Conservation (phyloP, 1,140 invertebrate species). For the Amphibalanus amphitrite region DNA sequence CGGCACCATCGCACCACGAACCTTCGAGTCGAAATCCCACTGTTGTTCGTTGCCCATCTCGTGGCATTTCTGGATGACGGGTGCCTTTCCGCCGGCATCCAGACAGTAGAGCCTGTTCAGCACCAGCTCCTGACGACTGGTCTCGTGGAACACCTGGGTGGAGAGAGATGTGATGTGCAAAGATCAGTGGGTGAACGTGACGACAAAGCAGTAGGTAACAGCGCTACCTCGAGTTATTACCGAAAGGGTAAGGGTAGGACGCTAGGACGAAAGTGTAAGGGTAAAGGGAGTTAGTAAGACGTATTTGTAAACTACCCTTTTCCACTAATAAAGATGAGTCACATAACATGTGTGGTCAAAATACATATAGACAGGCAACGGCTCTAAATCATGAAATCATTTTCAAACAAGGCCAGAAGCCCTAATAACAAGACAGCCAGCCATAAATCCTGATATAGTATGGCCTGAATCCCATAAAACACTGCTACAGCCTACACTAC, state of each 20-base stretch:
- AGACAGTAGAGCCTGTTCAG: slow-evolving; percentile 67
- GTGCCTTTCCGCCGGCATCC: slow-evolving; percentile 44
- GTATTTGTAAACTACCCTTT: background rate
- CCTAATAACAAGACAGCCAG: too few relatives aligned
- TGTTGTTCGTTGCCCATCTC: slow-evolving; percentile 76
- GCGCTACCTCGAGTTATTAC: slow-evolving; percentile 58
- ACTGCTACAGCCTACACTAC: too few relatives aligned
- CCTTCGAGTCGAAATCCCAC: slow-evolving; percentile 57
- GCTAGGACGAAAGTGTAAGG: slow-evolving; percentile 49
- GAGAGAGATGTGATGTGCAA: too few relatives aligned
- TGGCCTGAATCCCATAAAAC: background rate
- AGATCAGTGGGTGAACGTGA: slow-evolving; percentile 42
- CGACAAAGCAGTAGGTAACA: slow-evolving; percentile 50
- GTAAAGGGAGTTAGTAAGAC: slow-evolving; percentile 24
- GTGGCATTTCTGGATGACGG: slow-evolving; percentile 72
- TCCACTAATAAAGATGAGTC: slow-evolving; percentile 19
- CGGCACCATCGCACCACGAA: slow-evolving; percentile 25
- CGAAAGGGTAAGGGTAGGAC: slow-evolving; percentile 53
- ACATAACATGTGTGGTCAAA: too few relatives aligned
- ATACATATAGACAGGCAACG: too few relatives aligned
- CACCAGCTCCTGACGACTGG: slow-evolving; percentile 64
- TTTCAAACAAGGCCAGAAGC: too few relatives aligned
- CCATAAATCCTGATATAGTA: slow-evolving; percentile 11
- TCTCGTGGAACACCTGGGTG: slow-evolving; percentile 36
- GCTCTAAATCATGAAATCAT: too few relatives aligned